phyloP scores from a whole-genome alignment of 2,113 vertebrate species.

The Naja naja region DNA sequence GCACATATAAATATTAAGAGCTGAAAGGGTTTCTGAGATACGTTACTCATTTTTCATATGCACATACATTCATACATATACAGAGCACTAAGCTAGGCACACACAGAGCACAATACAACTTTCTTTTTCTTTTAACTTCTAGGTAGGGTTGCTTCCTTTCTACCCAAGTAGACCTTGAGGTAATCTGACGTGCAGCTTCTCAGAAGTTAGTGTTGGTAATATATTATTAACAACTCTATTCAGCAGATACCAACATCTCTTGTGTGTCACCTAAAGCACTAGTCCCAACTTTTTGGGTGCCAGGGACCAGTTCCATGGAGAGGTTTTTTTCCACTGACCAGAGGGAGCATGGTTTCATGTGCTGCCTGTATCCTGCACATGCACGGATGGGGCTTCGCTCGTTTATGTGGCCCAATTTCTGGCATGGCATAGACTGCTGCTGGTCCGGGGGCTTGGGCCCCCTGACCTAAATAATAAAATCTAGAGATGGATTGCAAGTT shows the following conservation, averaged over 20 bases:
- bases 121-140: not conserved
- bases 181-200: not conserved
- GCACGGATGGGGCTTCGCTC: not conserved
- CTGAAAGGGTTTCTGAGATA: not conserved
- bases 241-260: not conserved
- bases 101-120: not conserved
- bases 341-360: not conserved
- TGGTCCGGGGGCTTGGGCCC: accelerated
- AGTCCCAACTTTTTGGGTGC: not conserved
- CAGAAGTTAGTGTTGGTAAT: not conserved
- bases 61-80: not conserved
- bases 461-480: not conserved
- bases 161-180: not conserved
- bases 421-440: not conserved
- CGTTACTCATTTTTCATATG: not conserved
- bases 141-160: not conserved
- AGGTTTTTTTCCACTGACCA: not conserved
- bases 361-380: not conserved
- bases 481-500: not conserved
- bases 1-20: not conserved
- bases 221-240: not conserved
- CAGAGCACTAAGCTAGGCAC: not conserved
- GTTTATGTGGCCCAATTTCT: not conserved
- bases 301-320: not conserved
- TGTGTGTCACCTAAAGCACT: not conserved